These are phyloP conservation scores for Brachyptera putata DNA, from an alignment of 2,888 invertebrate genomes.

Conservation along the genomic window DNA sequence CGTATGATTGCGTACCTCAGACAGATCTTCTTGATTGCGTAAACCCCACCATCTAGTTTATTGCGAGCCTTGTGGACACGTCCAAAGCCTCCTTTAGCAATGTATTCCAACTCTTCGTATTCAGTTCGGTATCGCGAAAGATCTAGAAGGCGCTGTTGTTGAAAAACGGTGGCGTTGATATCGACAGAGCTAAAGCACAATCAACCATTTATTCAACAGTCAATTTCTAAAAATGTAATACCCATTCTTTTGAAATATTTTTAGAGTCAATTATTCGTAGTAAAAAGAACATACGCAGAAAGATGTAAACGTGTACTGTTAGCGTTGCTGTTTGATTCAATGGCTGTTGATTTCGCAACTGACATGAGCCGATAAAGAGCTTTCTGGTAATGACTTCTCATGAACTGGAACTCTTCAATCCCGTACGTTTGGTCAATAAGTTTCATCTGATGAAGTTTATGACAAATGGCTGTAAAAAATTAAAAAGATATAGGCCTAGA, in stretches of 20 bases:
- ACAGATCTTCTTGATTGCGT: conserved; percentile 71
- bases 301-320: conserved; percentile 19
- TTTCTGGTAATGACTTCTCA: conserved; percentile 63
- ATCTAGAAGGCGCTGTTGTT: background rate
- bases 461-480: conserved; percentile 53
- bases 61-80: conserved; percentile 70
- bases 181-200: too few relatives aligned
- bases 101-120: conserved; percentile 64
- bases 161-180: background rate
- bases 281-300: conserved; percentile 24
- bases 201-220: too few relatives aligned
- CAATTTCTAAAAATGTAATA: background rate
- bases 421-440: conserved; percentile 66
- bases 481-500: too few relatives aligned
- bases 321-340: background rate
- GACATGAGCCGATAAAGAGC: conserved; percentile 61
- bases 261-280: too few relatives aligned
- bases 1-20: too few relatives aligned
- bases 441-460: conserved; percentile 62
- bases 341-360: conserved; percentile 47
- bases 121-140: conserved; percentile 63
- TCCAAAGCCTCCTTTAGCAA: conserved; percentile 73
- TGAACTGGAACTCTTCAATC: conserved; percentile 64
- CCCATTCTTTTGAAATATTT: too few relatives aligned
- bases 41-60: conserved; percentile 68